phyloP scores from a whole-genome alignment of 2,888 invertebrate species.

The Zygothrica quintamaculata region DNA sequence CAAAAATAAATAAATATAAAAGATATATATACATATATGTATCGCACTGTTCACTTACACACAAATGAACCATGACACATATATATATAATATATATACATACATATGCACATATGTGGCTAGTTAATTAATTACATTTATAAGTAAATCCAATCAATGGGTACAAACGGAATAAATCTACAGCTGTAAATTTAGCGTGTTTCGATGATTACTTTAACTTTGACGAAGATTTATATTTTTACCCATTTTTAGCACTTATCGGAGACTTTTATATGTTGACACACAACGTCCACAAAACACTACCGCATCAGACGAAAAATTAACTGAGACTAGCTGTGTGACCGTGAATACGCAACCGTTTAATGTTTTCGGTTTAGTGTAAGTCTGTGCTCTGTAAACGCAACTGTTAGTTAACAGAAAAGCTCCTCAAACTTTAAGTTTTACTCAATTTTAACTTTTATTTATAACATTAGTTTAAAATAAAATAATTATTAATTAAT shows the following conservation, averaged over 20 bases:
- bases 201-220: slow-evolving; percentile 31
- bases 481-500: too few species aligned
- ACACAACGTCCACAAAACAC: slow-evolving; percentile 51
- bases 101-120: slow-evolving; percentile 42
- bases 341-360: slow-evolving; percentile 11
- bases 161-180: slow-evolving; percentile 14
- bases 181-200: slow-evolving; percentile 19
- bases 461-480: too few species aligned
- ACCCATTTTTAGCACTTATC: slow-evolving; percentile 63
- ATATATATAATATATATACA: slow-evolving; percentile 6
- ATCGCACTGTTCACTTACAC: slow-evolving; percentile 24
- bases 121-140: slow-evolving; percentile 50
- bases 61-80: too few species aligned
- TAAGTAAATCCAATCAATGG: slow-evolving; percentile 23
- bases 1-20: background rate
- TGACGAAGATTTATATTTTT: slow-evolving; percentile 43
- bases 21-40: slow-evolving; percentile 14
- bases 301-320: slow-evolving; percentile 45
- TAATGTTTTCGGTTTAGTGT: slow-evolving; percentile 25
- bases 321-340: slow-evolving; percentile 49
- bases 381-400: background rate
- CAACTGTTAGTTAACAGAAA: slow-evolving; percentile 1
- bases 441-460: too few species aligned
- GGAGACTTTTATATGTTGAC: slow-evolving; percentile 58
- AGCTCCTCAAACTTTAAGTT: slow-evolving; percentile 1